A percentile compares a stretch with the other conserved stretches of the same genome.
Evolutionary conservation across 2,888 invertebrate species (phyloP).

Genomic region (Drosophila neotestacea): DNA sequence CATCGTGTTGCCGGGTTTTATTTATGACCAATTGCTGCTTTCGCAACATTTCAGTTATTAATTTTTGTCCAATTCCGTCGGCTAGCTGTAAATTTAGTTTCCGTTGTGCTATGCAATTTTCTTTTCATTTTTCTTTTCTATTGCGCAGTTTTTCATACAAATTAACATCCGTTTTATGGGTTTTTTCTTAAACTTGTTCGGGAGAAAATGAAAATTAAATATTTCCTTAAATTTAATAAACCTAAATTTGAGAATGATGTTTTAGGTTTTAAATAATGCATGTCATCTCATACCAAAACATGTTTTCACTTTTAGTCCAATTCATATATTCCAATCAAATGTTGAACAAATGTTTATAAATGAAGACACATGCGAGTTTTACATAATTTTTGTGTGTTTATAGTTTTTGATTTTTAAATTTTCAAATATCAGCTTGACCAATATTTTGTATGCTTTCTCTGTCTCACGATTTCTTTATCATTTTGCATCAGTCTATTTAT

Average conservation of each 20-base stretch:
- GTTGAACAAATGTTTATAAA: slow-evolving; percentile 1
- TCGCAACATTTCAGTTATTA: slow-evolving; percentile 63
- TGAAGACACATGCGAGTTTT: slow-evolving; percentile 4
- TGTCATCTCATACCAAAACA: background rate
- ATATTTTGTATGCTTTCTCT: slow-evolving; percentile 16
- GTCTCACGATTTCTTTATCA: slow-evolving; percentile 4
- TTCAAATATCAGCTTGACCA: background rate
- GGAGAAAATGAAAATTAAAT: background rate
- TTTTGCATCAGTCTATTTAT: slow-evolving; percentile 11
- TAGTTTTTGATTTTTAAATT: slow-evolving; percentile 5
- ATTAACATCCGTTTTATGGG: slow-evolving; percentile 18
- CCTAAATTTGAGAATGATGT: no score
- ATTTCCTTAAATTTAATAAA: background rate
- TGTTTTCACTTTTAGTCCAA: background rate
- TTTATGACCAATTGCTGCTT: slow-evolving; percentile 62
- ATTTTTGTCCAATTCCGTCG: slow-evolving; percentile 53
- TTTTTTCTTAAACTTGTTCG: no score
- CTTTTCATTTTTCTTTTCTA: slow-evolving; percentile 34
- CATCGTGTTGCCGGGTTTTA: slow-evolving; percentile 20
- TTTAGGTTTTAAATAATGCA: no score
- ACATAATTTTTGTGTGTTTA: slow-evolving; percentile 11
- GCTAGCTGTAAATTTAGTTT: slow-evolving; percentile 39
- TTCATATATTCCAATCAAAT: slow-evolving; percentile 1
- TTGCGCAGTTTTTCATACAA: slow-evolving; percentile 18
- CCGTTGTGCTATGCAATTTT: slow-evolving; percentile 36